Conservation (phyloP, 2,113 vertebrate species). For the Geothlypis trichas region DNA sequence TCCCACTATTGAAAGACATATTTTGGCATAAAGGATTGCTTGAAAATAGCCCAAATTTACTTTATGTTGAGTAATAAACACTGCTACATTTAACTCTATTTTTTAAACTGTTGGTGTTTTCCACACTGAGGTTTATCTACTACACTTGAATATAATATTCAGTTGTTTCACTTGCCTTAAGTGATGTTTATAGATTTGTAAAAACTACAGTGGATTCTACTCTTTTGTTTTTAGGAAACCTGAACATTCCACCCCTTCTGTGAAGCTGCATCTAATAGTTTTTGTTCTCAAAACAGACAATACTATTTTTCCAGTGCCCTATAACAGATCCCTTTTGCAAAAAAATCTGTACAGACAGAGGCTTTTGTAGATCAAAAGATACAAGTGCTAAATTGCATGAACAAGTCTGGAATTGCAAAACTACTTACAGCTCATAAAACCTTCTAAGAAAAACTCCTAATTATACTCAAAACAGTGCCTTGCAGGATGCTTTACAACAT, state of each 20-base stretch:
- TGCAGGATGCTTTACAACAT: background rate
- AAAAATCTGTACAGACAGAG: background rate
- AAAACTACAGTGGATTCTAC: background rate
- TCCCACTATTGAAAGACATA: background rate
- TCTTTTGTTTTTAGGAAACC: background rate
- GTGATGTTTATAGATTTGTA: background rate
- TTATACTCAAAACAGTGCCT: background rate
- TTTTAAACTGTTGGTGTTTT: background rate
- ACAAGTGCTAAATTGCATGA: fast-evolving
- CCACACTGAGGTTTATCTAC: background rate
- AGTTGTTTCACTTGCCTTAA: background rate
- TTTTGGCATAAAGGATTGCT: conserved; percentile 20
- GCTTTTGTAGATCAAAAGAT: background rate
- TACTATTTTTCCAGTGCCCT: background rate
- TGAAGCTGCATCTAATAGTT: background rate
- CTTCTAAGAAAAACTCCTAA: background rate
- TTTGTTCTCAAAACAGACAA: background rate
- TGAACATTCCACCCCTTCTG: background rate
- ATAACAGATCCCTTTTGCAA: background rate
- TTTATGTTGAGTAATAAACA: background rate
- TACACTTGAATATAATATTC: background rate
- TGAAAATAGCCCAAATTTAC: conserved; percentile 37
- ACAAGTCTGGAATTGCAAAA: background rate
- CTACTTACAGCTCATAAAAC: background rate
- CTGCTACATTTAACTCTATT: background rate